These are phyloP conservation scores for Anneissia japonica DNA, from an alignment of 35 echinoderm and acorn worm species.

Conservation along the genomic window DNA sequence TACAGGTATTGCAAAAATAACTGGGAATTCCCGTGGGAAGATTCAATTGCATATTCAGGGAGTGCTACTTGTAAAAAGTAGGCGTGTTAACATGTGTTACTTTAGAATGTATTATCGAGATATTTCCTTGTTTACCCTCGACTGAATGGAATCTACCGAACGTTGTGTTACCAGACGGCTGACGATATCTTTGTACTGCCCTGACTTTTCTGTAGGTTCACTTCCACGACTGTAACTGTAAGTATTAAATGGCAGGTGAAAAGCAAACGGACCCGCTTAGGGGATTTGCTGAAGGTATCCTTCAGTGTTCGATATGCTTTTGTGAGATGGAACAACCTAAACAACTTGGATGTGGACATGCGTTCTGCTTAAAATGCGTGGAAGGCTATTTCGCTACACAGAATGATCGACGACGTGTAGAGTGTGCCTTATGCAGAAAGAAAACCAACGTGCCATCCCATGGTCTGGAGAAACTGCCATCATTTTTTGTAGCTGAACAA, in stretches of 20 bases:
- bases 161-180: no score
- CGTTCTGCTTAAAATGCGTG: neutral
- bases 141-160: no score
- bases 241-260: neutral
- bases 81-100: no score
- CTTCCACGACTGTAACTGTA: no score
- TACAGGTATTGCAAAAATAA: no score
- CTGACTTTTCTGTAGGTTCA: no score
- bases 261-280: neutral
- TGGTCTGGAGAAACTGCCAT: neutral
- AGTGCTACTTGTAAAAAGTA: no score
- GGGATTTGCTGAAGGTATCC: neutral
- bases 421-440: neutral
- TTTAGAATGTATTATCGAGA: no score
- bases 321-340: neutral
- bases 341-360: neutral
- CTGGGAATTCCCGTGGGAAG: no score
- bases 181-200: no score
- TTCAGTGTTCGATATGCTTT: neutral
- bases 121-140: no score
- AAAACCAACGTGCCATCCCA: neutral
- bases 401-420: neutral
- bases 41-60: no score
- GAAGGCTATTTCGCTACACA: neutral
- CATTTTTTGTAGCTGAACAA: neutral